Evolutionary conservation across 2,888 invertebrate genomes (phyloP).

Genomic region (Brenthis ino): DNA sequence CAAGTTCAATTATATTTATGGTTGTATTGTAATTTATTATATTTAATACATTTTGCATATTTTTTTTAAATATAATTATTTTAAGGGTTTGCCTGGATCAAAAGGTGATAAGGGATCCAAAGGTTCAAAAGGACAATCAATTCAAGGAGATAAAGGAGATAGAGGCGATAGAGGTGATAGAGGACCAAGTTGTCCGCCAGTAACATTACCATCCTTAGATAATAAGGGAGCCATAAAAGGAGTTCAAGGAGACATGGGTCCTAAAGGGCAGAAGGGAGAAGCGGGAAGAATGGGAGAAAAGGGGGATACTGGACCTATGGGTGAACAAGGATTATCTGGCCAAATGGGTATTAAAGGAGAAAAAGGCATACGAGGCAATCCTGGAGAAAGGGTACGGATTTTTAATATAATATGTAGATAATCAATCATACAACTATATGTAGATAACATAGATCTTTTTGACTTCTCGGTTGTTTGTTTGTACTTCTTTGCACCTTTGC

Average conservation of each 20-base stretch:
- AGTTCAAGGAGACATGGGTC: conserved; percentile 77
- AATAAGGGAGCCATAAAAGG: conserved; percentile 70
- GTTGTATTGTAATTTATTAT: too few species aligned
- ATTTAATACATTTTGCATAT: too few species aligned
- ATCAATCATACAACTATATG: too few species aligned
- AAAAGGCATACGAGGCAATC: conserved; percentile 92
- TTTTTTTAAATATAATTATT: neutral
- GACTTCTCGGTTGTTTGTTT: too few species aligned
- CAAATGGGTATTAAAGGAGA: conserved; percentile 89
- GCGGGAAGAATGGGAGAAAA: conserved; percentile 84
- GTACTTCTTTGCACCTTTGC: too few species aligned
- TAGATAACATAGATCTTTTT: too few species aligned
- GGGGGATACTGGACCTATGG: conserved; percentile 87
- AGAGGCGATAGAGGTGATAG: conserved; percentile 80
- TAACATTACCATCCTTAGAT: conserved; percentile 55
- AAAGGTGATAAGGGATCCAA: conserved; percentile 87
- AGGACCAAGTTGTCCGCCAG: conserved; percentile 67
- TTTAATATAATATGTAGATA: neutral
- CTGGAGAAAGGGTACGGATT: conserved; percentile 88
- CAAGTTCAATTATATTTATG: too few species aligned
- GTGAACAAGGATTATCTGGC: conserved; percentile 87
- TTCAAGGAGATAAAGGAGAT: conserved; percentile 84
- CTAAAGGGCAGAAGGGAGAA: conserved; percentile 84
- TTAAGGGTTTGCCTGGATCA: conserved; percentile 85
- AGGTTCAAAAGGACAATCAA: conserved; percentile 80